Evolutionary conservation across 2,113 vertebrate species (phyloP), one percentile per base, ranked within the genome.

Genomic region (Sander vitreus): DNA sequence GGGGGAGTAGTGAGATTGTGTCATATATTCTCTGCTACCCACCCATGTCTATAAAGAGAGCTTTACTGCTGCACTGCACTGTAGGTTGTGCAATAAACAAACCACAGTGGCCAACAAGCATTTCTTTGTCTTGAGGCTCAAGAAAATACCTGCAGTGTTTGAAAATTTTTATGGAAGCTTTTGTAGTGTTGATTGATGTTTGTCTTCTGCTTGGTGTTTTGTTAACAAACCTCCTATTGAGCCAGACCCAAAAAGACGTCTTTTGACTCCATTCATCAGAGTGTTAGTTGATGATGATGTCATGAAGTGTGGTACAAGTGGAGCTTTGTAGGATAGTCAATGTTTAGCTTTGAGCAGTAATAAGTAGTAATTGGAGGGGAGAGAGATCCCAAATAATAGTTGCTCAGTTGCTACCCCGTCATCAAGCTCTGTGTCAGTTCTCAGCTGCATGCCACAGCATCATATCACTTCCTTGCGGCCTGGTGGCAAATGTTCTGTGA

Each of bases 321-420:
- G 13, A 58, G 70, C 73, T 59, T 64, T 79, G 82, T 83, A 4
- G 11, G 39, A 59, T 9, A 27, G 21, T 85, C 66, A 82, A 48
- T 81, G 73, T 62, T 83, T 80, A 59, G 70, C 72, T 51, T 87
- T 87, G 83, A 84, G 67, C 47, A 16, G 74, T 81, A 78, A 80
- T 84, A 78, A 73, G 33, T 74, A 51, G 70, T 76, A 51, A 83
- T 77, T 78, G 16, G 82, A 60, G 68, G 33, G 73, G 39, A n/a
- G 78, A 27, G 36, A 53, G 5, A 5, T 62, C 30, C 2, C 7
- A 58, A 74, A 86, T 91, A 64, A 76, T 67, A 36, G 59, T 58
- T 2, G 18, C 55, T 63, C 25, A 58, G 73, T 36, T 3, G 23
- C 57, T 21, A 33, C 53, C 58, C 73, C 10, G 18, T 84, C 79